phyloP scores from a whole-genome alignment of 2,113 vertebrate species.

The Callorhinus ursinus region DNA sequence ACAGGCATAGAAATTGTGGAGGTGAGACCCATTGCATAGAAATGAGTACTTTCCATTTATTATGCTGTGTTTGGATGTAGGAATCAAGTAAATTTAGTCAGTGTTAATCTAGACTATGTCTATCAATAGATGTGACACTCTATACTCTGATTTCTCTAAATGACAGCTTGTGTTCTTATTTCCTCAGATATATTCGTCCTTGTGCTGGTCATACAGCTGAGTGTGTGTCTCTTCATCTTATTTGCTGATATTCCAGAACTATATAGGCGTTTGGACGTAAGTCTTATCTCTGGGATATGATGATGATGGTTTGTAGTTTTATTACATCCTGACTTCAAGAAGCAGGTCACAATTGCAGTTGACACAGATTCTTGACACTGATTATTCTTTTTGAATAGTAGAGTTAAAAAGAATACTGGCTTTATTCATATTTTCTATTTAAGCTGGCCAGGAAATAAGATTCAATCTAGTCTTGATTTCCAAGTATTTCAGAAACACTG shows the following conservation, averaged over 20 bases:
- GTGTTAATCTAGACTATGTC: slow-evolving; percentile 18
- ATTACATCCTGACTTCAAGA: not conserved
- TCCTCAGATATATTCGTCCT: slow-evolving; percentile 86
- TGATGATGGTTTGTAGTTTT: not conserved
- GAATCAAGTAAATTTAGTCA: slow-evolving; percentile 47
- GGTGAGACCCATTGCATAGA: not conserved
- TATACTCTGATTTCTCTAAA: slow-evolving; percentile 25
- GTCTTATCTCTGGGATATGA: slow-evolving; percentile 64
- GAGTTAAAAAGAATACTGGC: slow-evolving; percentile 27
- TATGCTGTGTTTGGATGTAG: not conserved
- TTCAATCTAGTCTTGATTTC: slow-evolving; percentile 32
- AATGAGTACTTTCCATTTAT: not conserved
- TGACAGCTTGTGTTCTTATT: slow-evolving; percentile 64
- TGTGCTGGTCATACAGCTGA: slow-evolving; percentile 83
- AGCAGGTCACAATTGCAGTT: not conserved
- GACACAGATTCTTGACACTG: not conserved
- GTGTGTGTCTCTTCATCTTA: slow-evolving; percentile 86
- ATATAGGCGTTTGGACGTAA: slow-evolving; percentile 87
- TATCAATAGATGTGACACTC: not conserved
- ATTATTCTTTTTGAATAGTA: not conserved
- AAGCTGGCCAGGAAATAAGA: slow-evolving; percentile 32
- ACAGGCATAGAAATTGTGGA: not conserved
- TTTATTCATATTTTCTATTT: slow-evolving; percentile 1
- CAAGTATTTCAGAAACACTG: slow-evolving; percentile 17
- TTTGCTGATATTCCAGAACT: slow-evolving; percentile 87